Evolutionary conservation across 92 coral and sea anemone species (phyloP), one percentile per base, ranked within the genome.

Genomic region (Zoanthus sansibaricus): DNA sequence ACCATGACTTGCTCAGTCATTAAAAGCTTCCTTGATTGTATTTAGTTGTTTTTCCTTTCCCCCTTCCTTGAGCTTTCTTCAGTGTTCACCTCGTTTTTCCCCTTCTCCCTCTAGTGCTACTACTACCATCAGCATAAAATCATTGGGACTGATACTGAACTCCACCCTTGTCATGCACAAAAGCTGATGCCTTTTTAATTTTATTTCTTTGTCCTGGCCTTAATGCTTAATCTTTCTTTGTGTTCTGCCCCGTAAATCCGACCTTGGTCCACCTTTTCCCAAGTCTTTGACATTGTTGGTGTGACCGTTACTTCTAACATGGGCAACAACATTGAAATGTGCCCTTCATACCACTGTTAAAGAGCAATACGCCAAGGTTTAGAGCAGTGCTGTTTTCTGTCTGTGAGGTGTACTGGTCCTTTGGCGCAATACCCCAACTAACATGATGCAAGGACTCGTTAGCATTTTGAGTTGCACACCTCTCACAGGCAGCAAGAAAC

Each of bases 401-500:
- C 61, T 82, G 89, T 14, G 92, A 89, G 37, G 76, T 83, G 87
- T 45, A 89, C 73, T 86, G 84, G 15, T 89, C 92, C 49, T 92
- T 92, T 71, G 94, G 92, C 14, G 93, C 93, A 77, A 92, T 67
- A 4, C 88, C 71, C 93, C 94, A 92, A 13, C 84, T 74, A 72
- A 92, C 93, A 69, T 92, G 94, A 67, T 92, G 94, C 15, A 92
- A 76, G 6, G 74, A 61, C 56, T 92, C 92, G 54, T 90, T 90
- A 37, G 83, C 80, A 59, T 90, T 90, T 46, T 90, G 92, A 1
- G 88, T 87, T 1, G 71, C 51, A 44, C 94, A 89, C 46, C 56
- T 59, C 33, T 90, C 93, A 78, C 92, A 92, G 10, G 87, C 87
- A 1, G 89, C 91, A 0, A 90, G 82, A 58, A 90, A 90, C 30